These are phyloP conservation scores for Drosophila pandora DNA, from an alignment of 1,140 invertebrate species.

Conservation along the genomic window DNA sequence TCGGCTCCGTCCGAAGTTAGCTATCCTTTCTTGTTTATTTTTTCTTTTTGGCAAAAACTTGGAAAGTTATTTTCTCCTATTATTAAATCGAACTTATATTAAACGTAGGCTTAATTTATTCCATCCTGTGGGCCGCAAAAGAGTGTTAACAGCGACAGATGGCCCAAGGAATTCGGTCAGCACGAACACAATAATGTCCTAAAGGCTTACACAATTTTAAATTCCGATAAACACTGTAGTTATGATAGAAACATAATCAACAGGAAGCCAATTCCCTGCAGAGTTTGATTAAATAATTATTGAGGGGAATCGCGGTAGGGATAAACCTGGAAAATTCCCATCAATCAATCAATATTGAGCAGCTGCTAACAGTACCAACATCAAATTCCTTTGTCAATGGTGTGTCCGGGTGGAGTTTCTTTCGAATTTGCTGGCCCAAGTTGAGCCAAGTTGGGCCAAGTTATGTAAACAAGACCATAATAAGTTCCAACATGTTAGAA, in stretches of 20 bases:
- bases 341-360: slow-evolving; percentile 41
- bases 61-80: slow-evolving; percentile 9
- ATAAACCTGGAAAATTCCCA: slow-evolving; percentile 13
- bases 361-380: slow-evolving; percentile 23
- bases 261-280: neutral
- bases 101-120: slow-evolving; percentile 32
- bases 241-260: slow-evolving; percentile 15
- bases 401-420: slow-evolving; percentile 5
- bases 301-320: neutral
- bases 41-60: slow-evolving; percentile 8
- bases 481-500: too few species aligned
- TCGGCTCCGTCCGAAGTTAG: too few species aligned
- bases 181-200: neutral
- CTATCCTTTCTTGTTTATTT: slow-evolving; percentile 1
- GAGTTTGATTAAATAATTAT: slow-evolving; percentile 32
- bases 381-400: slow-evolving; percentile 26
- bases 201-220: neutral
- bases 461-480: neutral
- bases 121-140: slow-evolving; percentile 14
- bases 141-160: neutral
- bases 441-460: neutral
- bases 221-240: neutral
- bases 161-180: neutral
- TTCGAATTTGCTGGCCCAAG: neutral
- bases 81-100: slow-evolving; percentile 34